A percentile compares a stretch with the other conserved stretches of the same genome.
phyloP scores from a whole-genome alignment of 2,797 vertebrate genomes.

The Lithobates sylvaticus region DNA sequence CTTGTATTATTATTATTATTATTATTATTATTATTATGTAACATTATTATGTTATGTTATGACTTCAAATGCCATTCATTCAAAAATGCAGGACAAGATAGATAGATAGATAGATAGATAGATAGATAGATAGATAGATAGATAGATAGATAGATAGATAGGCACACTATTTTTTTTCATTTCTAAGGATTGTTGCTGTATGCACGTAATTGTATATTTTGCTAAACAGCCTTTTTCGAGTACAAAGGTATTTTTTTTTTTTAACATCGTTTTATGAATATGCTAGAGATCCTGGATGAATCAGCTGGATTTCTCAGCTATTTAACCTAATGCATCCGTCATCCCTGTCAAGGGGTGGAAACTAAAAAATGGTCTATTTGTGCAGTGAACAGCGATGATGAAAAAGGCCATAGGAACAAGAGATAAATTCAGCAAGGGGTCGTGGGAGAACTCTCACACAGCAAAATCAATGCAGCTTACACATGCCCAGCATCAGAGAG shows the following conservation, averaged over 20 bases:
- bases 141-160: too few relatives aligned
- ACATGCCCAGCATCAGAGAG: conserved; percentile 52
- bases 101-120: too few relatives aligned
- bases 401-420: conserved; percentile 59
- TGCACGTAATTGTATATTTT: neutral
- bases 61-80: too few relatives aligned
- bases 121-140: too few relatives aligned
- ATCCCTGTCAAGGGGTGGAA: conserved; percentile 52
- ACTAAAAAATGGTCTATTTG: conserved; percentile 53
- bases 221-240: neutral
- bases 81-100: too few relatives aligned
- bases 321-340: conserved; percentile 50
- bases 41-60: too few relatives aligned
- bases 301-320: conserved; percentile 22
- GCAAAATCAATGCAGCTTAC: conserved; percentile 50
- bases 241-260: neutral
- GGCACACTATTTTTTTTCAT: too few relatives aligned
- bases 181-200: neutral
- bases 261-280: conserved; percentile 1
- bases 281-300: neutral
- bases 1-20: too few relatives aligned
- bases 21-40: too few relatives aligned
- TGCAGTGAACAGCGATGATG: conserved; percentile 53
- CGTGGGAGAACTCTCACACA: conserved; percentile 38
- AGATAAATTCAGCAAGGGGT: conserved; percentile 43